Evolutionary conservation across 2,797 vertebrate species (phyloP).

Genomic region (Nyctalus aviator): DNA sequence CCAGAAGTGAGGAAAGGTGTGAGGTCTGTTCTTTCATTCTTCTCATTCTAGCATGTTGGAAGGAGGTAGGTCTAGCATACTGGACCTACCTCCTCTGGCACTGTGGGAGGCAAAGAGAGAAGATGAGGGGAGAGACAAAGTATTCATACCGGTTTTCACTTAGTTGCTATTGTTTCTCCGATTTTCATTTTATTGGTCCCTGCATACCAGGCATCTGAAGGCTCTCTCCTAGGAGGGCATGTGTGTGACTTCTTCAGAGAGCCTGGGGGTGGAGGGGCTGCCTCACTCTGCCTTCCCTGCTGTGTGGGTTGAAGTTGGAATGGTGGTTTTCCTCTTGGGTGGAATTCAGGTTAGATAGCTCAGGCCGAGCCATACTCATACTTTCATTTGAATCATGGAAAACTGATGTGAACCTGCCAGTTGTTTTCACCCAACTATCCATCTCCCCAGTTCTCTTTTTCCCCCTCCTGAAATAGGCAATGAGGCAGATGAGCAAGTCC

Average conservation of each 20-base stretch:
- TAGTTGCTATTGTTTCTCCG: neutral
- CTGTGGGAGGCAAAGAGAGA: neutral
- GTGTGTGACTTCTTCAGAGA: neutral
- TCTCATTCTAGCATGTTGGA: neutral
- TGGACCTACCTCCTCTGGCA: neutral
- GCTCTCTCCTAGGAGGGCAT: neutral
- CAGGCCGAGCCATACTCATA: neutral
- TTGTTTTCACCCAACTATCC: neutral
- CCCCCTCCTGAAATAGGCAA: neutral
- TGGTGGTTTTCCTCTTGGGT: neutral
- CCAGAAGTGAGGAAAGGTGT: neutral
- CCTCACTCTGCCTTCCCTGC: neutral
- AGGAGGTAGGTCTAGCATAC: neutral
- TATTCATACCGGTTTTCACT: neutral
- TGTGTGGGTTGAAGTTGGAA: neutral
- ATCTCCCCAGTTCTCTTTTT: neutral
- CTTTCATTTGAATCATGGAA: neutral
- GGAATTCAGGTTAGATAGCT: neutral
- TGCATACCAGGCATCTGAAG: neutral
- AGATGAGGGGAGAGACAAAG: neutral
- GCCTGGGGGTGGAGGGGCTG: fast-evolving
- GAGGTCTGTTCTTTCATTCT: neutral
- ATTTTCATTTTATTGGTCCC: neutral
- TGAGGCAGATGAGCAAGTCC: neutral
- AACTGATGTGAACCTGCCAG: neutral